Conservation (phyloP, 2,797 vertebrate species). For the Melanotaenia nigrans region DNA sequence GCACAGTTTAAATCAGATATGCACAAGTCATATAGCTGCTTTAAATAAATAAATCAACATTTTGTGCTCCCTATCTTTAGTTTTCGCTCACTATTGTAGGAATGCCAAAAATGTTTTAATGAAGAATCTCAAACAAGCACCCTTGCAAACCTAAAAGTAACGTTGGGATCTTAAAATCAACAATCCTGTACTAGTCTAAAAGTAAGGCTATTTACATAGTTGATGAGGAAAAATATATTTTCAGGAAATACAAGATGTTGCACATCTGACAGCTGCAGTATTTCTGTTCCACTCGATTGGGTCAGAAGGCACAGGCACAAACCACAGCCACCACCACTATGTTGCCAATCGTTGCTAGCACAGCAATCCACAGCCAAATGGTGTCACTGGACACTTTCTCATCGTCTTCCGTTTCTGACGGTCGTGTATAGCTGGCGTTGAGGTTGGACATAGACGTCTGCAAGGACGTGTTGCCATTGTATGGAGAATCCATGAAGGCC, state of each 20-base stretch:
- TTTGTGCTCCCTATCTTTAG: background rate
- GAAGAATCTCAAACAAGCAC: conserved; percentile 15
- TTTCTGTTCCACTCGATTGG: conserved; percentile 15
- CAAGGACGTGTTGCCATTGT: conserved; percentile 80
- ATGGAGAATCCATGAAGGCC: conserved; percentile 84
- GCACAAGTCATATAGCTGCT: background rate
- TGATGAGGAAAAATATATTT: conserved; percentile 50
- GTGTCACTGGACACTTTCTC: conserved; percentile 82
- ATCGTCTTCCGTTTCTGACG: conserved; percentile 79
- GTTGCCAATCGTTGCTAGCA: conserved; percentile 87
- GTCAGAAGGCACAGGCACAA: conserved; percentile 87
- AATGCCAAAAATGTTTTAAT: background rate
- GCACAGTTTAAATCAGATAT: background rate
- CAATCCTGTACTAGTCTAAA: conserved; percentile 16
- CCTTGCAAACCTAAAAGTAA: background rate
- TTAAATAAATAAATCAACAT: conserved; percentile 9
- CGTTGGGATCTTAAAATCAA: background rate
- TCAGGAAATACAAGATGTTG: conserved; percentile 23
- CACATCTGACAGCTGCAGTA: conserved; percentile 13
- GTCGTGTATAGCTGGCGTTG: conserved; percentile 74
- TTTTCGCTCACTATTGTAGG: background rate
- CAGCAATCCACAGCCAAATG: conserved; percentile 87
- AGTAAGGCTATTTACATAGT: conserved; percentile 44
- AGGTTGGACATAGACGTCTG: conserved; percentile 83
- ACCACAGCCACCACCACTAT: conserved; percentile 88